These are phyloP conservation scores for Perognathus longimembris DNA, from an alignment of 2,113 vertebrate species.

Conservation along the genomic window DNA sequence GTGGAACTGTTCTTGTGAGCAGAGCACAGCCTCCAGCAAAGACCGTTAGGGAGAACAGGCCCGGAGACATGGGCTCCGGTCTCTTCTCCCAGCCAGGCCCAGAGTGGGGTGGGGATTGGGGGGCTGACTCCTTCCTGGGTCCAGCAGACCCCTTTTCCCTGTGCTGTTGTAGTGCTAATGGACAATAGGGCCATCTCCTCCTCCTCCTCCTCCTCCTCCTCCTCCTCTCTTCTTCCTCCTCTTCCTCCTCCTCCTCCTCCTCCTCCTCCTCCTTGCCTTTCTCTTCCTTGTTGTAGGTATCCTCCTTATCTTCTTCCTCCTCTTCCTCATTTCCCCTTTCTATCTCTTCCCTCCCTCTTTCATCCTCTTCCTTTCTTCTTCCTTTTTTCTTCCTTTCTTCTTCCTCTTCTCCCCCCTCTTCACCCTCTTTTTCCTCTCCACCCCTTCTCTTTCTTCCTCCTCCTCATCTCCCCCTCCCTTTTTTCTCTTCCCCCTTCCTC, in stretches of 20 bases:
- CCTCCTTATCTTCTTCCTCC: too few species aligned
- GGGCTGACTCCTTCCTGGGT: too few species aligned
- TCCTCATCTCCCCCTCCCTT: neutral
- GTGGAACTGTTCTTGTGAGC: neutral
- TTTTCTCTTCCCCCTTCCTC: neutral
- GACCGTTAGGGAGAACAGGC: neutral
- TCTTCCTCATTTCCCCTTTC: too few species aligned
- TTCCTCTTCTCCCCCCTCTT: neutral
- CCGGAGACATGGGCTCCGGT: neutral
- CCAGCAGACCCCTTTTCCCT: too few species aligned
- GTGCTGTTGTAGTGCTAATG: rapidly evolving
- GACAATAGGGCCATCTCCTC: neutral
- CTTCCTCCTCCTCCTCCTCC: too few species aligned
- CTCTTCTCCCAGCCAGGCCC: neutral
- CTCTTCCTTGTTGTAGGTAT: too few species aligned
- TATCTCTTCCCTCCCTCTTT: too few species aligned
- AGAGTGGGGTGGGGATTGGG: too few species aligned
- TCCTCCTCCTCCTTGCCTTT: too few species aligned
- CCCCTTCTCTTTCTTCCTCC: neutral
- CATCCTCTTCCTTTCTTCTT: too few species aligned
- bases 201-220: neutral
- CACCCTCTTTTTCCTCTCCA: neutral
- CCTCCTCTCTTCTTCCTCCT: too few species aligned
- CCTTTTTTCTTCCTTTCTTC: too few species aligned
- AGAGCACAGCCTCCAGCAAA: neutral